Percentiles rank a stretch among this genome's conserved stretches.
Conservation (phyloP, 2,888 invertebrate genomes). For the Lamproptera curius region DNA sequence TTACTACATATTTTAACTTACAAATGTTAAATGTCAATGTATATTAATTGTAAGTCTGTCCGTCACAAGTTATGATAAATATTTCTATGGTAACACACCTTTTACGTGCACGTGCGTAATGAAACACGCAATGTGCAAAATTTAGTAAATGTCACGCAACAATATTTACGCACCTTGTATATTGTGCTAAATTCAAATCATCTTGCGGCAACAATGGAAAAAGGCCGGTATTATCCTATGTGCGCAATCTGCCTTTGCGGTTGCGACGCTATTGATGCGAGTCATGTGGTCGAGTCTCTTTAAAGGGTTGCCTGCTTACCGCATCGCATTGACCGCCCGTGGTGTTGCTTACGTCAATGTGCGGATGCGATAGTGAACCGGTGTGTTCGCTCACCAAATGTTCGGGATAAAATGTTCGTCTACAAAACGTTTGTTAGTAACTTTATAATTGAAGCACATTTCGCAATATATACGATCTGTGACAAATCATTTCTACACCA, state of each 20-base stretch:
- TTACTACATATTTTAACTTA: too few relatives aligned
- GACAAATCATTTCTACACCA: too few relatives aligned
- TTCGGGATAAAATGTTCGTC: too few relatives aligned
- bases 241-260: constrained; percentile 61
- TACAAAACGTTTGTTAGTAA: too few relatives aligned
- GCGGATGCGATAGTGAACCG: too few relatives aligned
- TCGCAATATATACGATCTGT: too few relatives aligned
- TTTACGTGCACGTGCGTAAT: constrained; percentile 11
- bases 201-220: constrained; percentile 39
- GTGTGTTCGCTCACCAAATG: too few relatives aligned
- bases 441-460: too few relatives aligned
- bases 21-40: too few relatives aligned
- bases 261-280: constrained; percentile 45
- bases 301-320: constrained; percentile 38
- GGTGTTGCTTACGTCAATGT: not conserved
- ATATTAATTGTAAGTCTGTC: too few relatives aligned
- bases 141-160: constrained; percentile 34
- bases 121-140: constrained; percentile 30
- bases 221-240: constrained; percentile 40
- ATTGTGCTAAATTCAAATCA: constrained; percentile 33
- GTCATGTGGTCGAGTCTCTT: constrained; percentile 55
- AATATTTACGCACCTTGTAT: constrained; percentile 23
- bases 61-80: constrained; percentile 13
- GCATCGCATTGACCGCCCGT: constrained; percentile 24
- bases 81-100: constrained; percentile 19